These are phyloP conservation scores for Mesochorus sp. DNA, from an alignment of 2,888 invertebrate species.

Conservation along the genomic window DNA sequence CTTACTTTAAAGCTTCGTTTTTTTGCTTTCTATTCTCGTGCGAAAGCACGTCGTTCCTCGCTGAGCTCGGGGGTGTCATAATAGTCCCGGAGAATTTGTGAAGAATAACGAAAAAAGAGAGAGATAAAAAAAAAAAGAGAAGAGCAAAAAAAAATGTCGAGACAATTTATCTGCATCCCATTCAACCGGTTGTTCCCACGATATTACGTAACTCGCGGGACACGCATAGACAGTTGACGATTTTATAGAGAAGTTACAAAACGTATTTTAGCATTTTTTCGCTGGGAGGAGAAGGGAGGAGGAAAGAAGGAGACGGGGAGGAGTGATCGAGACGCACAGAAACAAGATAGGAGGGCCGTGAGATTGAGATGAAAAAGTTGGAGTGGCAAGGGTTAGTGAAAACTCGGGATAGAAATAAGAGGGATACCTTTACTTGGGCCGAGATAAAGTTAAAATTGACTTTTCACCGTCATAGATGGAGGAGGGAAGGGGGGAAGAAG, in stretches of 20 bases:
- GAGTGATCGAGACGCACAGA: too few species aligned
- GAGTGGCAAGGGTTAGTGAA: slow-evolving; percentile 21
- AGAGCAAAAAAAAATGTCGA: neutral
- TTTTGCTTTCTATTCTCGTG: neutral
- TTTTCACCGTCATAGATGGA: slow-evolving; percentile 70
- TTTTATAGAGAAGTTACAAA: too few species aligned
- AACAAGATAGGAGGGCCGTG: neutral
- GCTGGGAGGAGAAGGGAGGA: too few species aligned
- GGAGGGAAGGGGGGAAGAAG: too few species aligned
- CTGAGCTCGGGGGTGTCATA: slow-evolving; percentile 38
- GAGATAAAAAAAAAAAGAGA: neutral
- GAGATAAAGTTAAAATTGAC: slow-evolving; percentile 79
- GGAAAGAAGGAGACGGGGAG: too few species aligned
- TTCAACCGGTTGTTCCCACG: too few species aligned
- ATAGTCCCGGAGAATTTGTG: neutral
- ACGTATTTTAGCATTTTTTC: too few species aligned
- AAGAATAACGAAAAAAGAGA: neutral
- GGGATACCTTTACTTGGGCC: neutral
- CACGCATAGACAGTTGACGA: too few species aligned
- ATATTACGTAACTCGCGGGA: too few species aligned
- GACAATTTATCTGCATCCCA: too few species aligned
- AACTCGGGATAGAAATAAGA: neutral
- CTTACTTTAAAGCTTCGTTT: too few species aligned
- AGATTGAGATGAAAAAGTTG: slow-evolving; percentile 19
- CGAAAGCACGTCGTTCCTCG: neutral